Evolutionary conservation across 2,888 invertebrate species (phyloP).

Genomic region (Macrosoma leucophasiata): DNA sequence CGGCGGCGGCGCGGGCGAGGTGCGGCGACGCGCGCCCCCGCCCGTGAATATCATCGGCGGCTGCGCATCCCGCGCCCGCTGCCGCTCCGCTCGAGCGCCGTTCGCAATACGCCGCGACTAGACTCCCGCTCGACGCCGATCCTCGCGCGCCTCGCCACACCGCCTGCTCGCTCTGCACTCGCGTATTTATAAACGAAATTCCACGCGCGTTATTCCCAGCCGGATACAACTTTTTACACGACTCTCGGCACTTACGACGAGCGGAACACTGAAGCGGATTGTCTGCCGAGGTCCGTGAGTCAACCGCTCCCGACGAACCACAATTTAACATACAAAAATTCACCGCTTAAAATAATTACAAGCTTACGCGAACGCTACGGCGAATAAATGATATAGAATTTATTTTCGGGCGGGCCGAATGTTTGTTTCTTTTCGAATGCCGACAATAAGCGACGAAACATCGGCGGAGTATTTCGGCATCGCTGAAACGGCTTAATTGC

Average conservation of each 20-base stretch:
- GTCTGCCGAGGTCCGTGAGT: conserved; percentile 61
- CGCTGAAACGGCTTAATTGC: conserved; percentile 11
- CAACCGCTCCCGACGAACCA: conserved; percentile 39
- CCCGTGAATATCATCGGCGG: conserved; percentile 72
- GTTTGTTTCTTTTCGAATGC: conserved; percentile 39
- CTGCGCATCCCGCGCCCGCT: conserved; percentile 40
- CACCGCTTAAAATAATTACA: conserved; percentile 48
- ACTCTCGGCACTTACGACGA: conserved; percentile 73
- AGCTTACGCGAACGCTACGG: conserved; percentile 35
- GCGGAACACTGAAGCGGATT: conserved; percentile 65
- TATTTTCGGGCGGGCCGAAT: conserved; percentile 45
- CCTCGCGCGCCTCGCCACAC: conserved; percentile 13
- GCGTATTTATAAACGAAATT: conserved; percentile 72
- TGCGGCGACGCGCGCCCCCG: conserved; percentile 71
- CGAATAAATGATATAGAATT: conserved; percentile 42
- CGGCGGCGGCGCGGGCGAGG: conserved; percentile 57
- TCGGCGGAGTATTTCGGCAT: conserved; percentile 16
- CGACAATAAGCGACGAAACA: conserved; percentile 34
- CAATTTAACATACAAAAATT: conserved; percentile 44
- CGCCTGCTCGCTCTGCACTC: conserved; percentile 29
- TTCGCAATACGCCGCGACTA: conserved; percentile 3
- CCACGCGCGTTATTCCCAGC: conserved; percentile 62
- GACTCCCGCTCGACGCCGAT: conserved; percentile 27
- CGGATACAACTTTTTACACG: conserved; percentile 75
- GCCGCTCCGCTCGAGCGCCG: conserved; percentile 24